Evolutionary conservation across 2,888 invertebrate genomes (phyloP), one percentile per base, ranked within the genome.

Genomic region (Choreutis nemorana): DNA sequence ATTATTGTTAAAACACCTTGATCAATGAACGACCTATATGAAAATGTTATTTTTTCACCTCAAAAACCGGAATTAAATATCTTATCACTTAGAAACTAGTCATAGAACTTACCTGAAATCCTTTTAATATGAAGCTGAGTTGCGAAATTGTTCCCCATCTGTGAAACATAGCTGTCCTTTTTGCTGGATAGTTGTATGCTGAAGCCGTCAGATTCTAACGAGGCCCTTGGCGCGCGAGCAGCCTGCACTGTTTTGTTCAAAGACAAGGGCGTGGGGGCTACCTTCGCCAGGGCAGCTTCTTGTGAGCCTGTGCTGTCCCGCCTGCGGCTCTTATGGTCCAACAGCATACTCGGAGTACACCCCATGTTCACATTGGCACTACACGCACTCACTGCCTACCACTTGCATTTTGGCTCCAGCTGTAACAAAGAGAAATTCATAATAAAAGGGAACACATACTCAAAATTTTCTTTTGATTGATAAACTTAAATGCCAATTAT

Each of bases 261-360:
- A 42, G 68, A 67, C n/a, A 71, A 63, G 0, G 73, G 66, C 0
- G 67, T 66, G 0, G 75, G 75, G 1, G 67, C 72, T 14, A 67
- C 64, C 39, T 78, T 78, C 0, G 75, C 73, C 18, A 79, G 45
- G 30, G 79, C 78, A 2, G 73, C 77, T 39, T 79, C 80, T 30
- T 79, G 80, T 8, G 79, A 80, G 14, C 77, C 72, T 3, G 62
- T 49, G 63, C 82, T 81, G 63, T 81, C 82, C 37, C 83, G 77
- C 23, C 77, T 67, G 32, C 83, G 81, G 41, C 65, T 75, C 61
- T 83, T 82, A 59, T 83, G 83, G 56, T 83, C 83, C 48, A 84
- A 65, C 42, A 84, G 65, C 67, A 83, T 82, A 55, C 84, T 84
- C 45, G 84, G 84, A 39, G 83, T 83, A 53, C 84, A 84, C 58